Conservation (phyloP, 2,888 invertebrate genomes). For the Zhuqinia jingwanae region DNA sequence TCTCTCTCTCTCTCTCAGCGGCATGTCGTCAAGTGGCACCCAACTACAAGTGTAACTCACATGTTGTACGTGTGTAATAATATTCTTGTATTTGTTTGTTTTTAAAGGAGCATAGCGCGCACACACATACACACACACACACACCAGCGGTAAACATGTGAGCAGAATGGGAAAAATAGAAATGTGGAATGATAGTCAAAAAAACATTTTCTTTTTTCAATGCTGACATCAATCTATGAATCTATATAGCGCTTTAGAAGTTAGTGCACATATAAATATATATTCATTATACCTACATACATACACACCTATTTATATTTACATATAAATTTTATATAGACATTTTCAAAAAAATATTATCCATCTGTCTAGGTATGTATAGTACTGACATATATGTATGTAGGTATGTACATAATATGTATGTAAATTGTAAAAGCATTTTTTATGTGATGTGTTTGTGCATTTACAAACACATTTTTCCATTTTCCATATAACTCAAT, state of each 20-base stretch:
- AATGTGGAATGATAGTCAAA: conserved; percentile 24
- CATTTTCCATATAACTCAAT: conserved; percentile 41
- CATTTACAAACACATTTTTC: too few species aligned
- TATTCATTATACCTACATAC: background rate
- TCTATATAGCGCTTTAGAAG: too few species aligned
- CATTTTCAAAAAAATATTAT: background rate
- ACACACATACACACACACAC: too few species aligned
- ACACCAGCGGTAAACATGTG: conserved; percentile 29
- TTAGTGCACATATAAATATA: conserved; percentile 34
- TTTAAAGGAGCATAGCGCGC: background rate
- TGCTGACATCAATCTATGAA: conserved; percentile 47
- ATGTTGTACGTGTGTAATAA: conserved; percentile 11
- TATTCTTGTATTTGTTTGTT: conserved; percentile 33
- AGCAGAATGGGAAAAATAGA: background rate
- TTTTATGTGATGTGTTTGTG: background rate
- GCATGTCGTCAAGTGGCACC: conserved; percentile 38
- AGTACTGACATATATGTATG: background rate
- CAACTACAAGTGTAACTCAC: conserved; percentile 24
- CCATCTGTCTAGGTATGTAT: conserved; percentile 30
- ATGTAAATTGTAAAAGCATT: background rate
- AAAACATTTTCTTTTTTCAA: conserved; percentile 49
- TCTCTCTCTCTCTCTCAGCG: conserved; percentile 14
- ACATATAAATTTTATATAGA: background rate
- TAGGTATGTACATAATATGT: conserved; percentile 6
- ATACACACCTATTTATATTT: background rate